A percentile compares a stretch with the other conserved stretches of the same genome.
phyloP scores from a whole-genome alignment of 2,888 invertebrate species.

The Dascillus cervinus region DNA sequence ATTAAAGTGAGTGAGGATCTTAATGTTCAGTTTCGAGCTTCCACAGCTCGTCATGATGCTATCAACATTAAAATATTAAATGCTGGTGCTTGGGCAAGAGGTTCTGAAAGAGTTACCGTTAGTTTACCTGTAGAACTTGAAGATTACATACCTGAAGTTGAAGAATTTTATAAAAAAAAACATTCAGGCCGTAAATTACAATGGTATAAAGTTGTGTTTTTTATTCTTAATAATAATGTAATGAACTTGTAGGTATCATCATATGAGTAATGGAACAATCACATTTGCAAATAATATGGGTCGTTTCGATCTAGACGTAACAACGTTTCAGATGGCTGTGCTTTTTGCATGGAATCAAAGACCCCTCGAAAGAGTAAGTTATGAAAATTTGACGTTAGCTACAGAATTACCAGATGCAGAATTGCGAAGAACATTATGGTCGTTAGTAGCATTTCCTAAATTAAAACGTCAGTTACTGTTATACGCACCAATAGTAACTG shows the following conservation, averaged over 20 bases:
- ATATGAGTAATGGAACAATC: slow-evolving; percentile 99
- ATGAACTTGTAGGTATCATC: slow-evolving; percentile 60
- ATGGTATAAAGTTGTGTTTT: slow-evolving; percentile 59
- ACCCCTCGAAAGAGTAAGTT: slow-evolving; percentile 85
- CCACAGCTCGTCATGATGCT: slow-evolving; percentile 73
- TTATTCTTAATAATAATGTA: no score
- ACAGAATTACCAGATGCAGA: slow-evolving; percentile 96
- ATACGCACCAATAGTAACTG: slow-evolving; percentile 71
- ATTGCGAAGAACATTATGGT: slow-evolving; percentile 90
- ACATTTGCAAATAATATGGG: slow-evolving; percentile 90
- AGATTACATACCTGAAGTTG: slow-evolving; percentile 98
- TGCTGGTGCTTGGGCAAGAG: slow-evolving; percentile 96
- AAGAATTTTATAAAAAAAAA: slow-evolving; percentile 96
- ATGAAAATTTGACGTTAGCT: slow-evolving; percentile 91
- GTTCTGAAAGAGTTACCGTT: slow-evolving; percentile 90
- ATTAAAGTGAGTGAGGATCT: slow-evolving; percentile 96
- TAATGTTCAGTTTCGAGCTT: slow-evolving; percentile 84
- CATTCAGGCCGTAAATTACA: slow-evolving; percentile 96
- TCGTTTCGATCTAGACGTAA: slow-evolving; percentile 95
- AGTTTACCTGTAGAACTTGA: slow-evolving; percentile 95
- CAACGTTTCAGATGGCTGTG: slow-evolving; percentile 99
- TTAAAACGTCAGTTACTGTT: slow-evolving; percentile 84
- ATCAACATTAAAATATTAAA: slow-evolving; percentile 98
- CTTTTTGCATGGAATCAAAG: slow-evolving; percentile 98
- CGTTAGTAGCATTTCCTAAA: slow-evolving; percentile 92